Percentiles rank a stretch among this genome's conserved stretches.
These are phyloP conservation scores for Macrosiphum euphorbiae DNA, from an alignment of 2,888 invertebrate genomes.

Conservation along the genomic window DNA sequence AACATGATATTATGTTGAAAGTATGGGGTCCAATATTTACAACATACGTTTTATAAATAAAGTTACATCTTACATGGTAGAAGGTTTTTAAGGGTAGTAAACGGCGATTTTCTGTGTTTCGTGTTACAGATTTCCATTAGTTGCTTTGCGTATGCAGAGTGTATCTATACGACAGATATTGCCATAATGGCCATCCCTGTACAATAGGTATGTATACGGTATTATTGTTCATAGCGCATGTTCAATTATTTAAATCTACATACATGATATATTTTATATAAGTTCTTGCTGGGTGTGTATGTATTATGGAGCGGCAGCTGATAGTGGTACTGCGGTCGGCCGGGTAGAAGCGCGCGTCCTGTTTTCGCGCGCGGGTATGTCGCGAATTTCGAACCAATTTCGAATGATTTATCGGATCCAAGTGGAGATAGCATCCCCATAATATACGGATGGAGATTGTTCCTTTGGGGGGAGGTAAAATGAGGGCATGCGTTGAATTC, in stretches of 20 bases:
- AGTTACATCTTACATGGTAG: neutral
- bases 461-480: neutral
- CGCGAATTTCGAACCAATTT: neutral
- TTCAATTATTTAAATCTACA: neutral
- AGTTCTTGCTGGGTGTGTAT: neutral
- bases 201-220: neutral
- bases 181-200: neutral
- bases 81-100: neutral
- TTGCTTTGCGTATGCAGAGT: neutral
- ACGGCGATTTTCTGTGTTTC: neutral
- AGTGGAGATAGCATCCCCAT: conserved; percentile 2
- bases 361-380: neutral
- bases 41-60: neutral
- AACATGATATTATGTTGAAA: neutral
- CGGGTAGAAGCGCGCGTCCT: neutral
- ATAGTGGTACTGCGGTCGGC: neutral
- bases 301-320: neutral
- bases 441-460: neutral
- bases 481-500: neutral
- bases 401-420: conserved; percentile 46
- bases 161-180: neutral
- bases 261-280: neutral
- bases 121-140: neutral
- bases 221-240: neutral
- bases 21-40: neutral